A percentile compares a stretch with the other conserved stretches of the same genome.
phyloP scores from a whole-genome alignment of 2,888 invertebrate species.

The Lasioglossum zephyrum region DNA sequence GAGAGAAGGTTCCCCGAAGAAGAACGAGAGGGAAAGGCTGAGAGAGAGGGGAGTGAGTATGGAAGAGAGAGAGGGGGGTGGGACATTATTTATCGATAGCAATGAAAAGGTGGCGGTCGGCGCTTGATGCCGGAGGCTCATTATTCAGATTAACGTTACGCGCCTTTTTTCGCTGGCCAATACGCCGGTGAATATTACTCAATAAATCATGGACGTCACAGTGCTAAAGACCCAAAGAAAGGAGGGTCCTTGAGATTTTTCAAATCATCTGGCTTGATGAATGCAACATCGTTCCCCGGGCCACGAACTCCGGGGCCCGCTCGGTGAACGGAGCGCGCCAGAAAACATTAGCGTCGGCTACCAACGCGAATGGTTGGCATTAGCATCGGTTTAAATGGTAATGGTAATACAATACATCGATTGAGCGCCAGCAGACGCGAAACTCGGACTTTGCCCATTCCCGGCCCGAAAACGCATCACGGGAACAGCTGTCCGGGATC shows the following conservation, averaged over 20 bases:
- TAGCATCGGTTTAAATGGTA: constrained; percentile 70
- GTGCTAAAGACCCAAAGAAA: constrained; percentile 74
- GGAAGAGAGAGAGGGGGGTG: constrained; percentile 44
- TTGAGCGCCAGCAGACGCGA: constrained; percentile 35
- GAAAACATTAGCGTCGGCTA: constrained; percentile 70
- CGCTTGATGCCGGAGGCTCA: constrained; percentile 73
- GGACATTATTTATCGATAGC: constrained; percentile 74
- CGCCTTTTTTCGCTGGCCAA: constrained; percentile 72
- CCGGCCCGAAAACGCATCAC: neutral
- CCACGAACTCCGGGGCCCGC: constrained; percentile 61
- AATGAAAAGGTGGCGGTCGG: constrained; percentile 73
- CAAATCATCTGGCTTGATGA: constrained; percentile 74
- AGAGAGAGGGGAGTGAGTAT: neutral
- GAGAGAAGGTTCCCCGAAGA: neutral
- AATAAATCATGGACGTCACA: constrained; percentile 74
- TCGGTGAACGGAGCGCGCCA: constrained; percentile 47
- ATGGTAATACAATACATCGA: constrained; percentile 70
- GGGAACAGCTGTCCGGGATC: constrained; percentile 2
- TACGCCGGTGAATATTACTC: constrained; percentile 74
- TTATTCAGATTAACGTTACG: constrained; percentile 75
- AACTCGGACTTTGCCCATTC: neutral
- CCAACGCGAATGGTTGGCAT: constrained; percentile 61
- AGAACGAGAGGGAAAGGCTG: neutral
- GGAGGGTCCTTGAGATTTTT: constrained; percentile 74
- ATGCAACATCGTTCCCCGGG: constrained; percentile 72